A percentile compares a stretch with the other conserved stretches of the same genome.
These are phyloP conservation scores for Rhinella marina DNA, from an alignment of 2,797 vertebrate species.

Conservation along the genomic window DNA sequence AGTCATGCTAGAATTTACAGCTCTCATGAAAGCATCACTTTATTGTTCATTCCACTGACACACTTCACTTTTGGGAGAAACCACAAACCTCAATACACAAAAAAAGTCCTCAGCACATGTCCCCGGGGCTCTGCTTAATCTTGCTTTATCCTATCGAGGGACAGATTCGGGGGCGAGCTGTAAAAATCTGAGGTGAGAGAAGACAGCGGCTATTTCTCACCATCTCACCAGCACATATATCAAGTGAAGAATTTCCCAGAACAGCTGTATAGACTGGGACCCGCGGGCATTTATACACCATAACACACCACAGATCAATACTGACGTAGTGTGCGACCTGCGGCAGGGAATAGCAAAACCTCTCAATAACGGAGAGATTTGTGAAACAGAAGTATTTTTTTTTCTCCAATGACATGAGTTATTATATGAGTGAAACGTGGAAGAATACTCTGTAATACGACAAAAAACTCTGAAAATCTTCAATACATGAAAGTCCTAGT, in stretches of 20 bases:
- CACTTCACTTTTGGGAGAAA: neutral
- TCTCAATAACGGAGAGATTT: neutral
- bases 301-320: conserved; percentile 11
- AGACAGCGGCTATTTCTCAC: conserved; percentile 11
- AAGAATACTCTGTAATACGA: neutral
- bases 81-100: conserved; percentile 32
- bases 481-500: neutral
- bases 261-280: conserved; percentile 19
- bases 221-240: conserved; percentile 32
- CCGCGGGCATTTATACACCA: conserved; percentile 5
- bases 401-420: neutral
- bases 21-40: conserved; percentile 18
- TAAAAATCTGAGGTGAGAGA: conserved; percentile 34
- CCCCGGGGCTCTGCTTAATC: conserved; percentile 33
- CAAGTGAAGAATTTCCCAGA: conserved; percentile 15
- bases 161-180: conserved; percentile 5
- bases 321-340: neutral
- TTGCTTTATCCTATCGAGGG: conserved; percentile 39
- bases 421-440: neutral
- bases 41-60: neutral
- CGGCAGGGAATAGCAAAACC: neutral
- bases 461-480: neutral
- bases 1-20: conserved; percentile 15
- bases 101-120: conserved; percentile 31
- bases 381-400: conserved; percentile 1